phyloP scores from a whole-genome alignment of 2,113 vertebrate species.

The Apteryx mantelli region DNA sequence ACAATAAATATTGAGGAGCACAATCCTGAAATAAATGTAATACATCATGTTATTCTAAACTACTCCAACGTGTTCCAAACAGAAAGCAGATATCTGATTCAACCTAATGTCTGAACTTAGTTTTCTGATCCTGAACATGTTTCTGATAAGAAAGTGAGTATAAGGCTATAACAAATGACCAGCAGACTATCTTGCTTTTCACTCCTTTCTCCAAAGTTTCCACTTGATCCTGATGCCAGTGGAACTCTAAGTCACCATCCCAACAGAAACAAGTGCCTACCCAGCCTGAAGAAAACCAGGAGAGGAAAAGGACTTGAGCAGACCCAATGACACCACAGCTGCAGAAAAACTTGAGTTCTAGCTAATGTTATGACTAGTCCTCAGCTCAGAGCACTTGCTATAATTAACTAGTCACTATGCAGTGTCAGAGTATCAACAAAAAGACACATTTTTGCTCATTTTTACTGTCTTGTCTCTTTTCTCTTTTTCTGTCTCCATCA shows the following conservation, averaged over 20 bases:
- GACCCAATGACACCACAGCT: constrained; percentile 70
- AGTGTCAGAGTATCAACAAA: constrained; percentile 62
- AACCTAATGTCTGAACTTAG: constrained; percentile 36
- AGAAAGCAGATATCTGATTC: not conserved
- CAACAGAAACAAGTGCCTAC: constrained; percentile 67
- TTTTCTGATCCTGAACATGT: constrained; percentile 53
- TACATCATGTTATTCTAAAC: constrained; percentile 48
- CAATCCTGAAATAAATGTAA: constrained; percentile 54
- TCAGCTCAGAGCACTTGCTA: constrained; percentile 53
- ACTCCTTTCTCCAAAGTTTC: constrained; percentile 56
- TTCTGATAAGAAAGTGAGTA: constrained; percentile 44
- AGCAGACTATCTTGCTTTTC: constrained; percentile 19
- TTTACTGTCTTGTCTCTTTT: not conserved
- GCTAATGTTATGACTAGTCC: constrained; percentile 71
- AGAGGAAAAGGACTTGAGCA: constrained; percentile 73
- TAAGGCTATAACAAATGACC: constrained; percentile 19
- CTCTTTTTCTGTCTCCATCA: not conserved
- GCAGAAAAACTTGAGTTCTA: constrained; percentile 72
- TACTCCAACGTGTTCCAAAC: constrained; percentile 45
- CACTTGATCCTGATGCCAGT: constrained; percentile 74
- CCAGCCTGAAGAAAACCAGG: constrained; percentile 73
- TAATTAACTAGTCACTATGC: constrained; percentile 55
- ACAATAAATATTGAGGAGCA: constrained; percentile 63
- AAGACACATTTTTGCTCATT: constrained; percentile 22
- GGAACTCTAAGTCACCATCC: constrained; percentile 66